These are phyloP conservation scores for Loriculus beryllinus DNA, from an alignment of 2,797 vertebrate genomes.

Conservation along the genomic window DNA sequence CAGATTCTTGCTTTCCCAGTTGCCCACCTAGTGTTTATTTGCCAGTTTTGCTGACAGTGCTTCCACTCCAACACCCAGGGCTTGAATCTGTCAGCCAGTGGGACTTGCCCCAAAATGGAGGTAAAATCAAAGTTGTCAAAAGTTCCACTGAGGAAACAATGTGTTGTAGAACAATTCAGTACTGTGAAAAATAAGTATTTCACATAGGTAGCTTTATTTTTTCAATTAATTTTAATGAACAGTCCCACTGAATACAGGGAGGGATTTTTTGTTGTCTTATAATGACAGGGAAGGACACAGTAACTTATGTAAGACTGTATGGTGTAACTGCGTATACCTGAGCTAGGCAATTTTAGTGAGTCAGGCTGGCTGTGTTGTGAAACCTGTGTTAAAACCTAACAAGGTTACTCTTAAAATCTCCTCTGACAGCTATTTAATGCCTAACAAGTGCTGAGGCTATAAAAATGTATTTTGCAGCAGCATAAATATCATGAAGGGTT, in stretches of 20 bases:
- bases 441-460: constrained; percentile 21
- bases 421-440: constrained; percentile 47
- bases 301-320: neutral
- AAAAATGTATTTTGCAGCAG: constrained; percentile 53
- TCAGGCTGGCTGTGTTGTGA: neutral
- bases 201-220: neutral
- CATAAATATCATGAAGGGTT: constrained; percentile 41
- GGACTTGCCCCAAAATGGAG: neutral
- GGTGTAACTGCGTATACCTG: neutral
- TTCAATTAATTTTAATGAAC: neutral
- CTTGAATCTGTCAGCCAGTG: neutral
- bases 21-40: neutral
- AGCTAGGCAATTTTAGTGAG: neutral
- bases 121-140: neutral
- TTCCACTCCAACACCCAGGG: neutral
- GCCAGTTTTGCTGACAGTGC: neutral
- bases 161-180: neutral
- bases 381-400: constrained; percentile 1
- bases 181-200: neutral
- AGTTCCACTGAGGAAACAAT: neutral
- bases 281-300: neutral
- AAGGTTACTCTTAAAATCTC: constrained; percentile 41
- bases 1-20: neutral
- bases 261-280: neutral
- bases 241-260: neutral